phyloP scores from a whole-genome alignment of 2,888 invertebrate species.

The Macaria notata region DNA sequence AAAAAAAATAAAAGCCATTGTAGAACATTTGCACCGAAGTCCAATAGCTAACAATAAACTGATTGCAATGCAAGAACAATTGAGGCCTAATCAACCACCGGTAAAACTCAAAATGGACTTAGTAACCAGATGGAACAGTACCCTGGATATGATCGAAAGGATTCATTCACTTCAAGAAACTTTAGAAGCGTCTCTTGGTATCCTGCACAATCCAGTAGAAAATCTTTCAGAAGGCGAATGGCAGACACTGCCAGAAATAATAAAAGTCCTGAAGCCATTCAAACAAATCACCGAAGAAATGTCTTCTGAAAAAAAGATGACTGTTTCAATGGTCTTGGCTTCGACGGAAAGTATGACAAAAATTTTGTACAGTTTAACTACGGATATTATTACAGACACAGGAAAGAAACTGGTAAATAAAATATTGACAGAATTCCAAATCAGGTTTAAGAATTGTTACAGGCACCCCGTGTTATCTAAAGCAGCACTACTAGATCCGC shows the following conservation, averaged over 20 bases:
- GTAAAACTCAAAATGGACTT: constrained; percentile 21
- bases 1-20: background rate
- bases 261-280: constrained; percentile 34
- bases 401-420: constrained; percentile 17
- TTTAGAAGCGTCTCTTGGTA: constrained; percentile 33
- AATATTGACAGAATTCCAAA: constrained; percentile 35
- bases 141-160: constrained; percentile 36
- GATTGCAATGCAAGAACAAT: constrained; percentile 32
- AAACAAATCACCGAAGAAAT: constrained; percentile 36
- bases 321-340: constrained; percentile 33
- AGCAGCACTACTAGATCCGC: constrained; percentile 6
- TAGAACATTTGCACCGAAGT: constrained; percentile 24
- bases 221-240: constrained; percentile 34
- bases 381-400: background rate
- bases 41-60: constrained; percentile 34
- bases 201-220: constrained; percentile 35
- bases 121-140: constrained; percentile 36
- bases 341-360: constrained; percentile 25
- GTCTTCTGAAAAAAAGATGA: constrained; percentile 33
- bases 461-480: constrained; percentile 33
- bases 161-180: constrained; percentile 35
- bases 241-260: constrained; percentile 37
- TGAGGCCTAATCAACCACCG: background rate
- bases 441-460: constrained; percentile 36
- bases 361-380: background rate